Base-by-base conservation (phyloP, 1,140 invertebrate genomes). In the Neotoxoptera formosana region DNA sequence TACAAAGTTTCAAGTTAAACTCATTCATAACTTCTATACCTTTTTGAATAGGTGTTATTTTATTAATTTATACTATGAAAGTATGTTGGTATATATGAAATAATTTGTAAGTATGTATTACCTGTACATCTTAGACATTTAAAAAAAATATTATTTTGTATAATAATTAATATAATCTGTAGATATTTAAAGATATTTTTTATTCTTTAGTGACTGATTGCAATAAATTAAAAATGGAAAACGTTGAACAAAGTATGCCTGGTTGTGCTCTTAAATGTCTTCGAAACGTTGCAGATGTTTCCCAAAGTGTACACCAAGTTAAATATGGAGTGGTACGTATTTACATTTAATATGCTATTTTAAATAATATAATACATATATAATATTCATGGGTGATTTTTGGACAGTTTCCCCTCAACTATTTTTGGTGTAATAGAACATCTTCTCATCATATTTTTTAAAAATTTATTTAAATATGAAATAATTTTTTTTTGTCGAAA, bases 301-400 rank as follows among this genome's bases (percentile, higher is more conserved):
- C 48, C 11, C 47, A 84, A 11, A 83, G 11, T 36, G 14, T 93
- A 93, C 81, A 93, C 17, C 11, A 48, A 51, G 23, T 93, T 34
- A 93, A 93, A 53, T 93, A 93, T 93, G 91, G 91, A 84, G 76
- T 93, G 48, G 91, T 93, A 86, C 34, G 67, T 47, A 76, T 25
- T 81, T 36, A 81, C 17, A 67, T 48, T 34, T 34, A 34, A 88
- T n/a, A 1, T 88, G 20, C 8, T 48, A 34, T 48, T 51, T 21
- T 48, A 48, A 2, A 34, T 41, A 41, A 41, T 4, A 41, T 41
- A 41, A 41, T 41, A 41, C 41, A 41, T 41, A 41, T 2, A 41
- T 2, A 41, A 41, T 41, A 41, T 41, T 41, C 41, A 41, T 41
- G 4, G 41, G 4, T 41, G 4, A 41, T 41, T 41, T 41, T 2